These are phyloP conservation scores for Mimas tiliae DNA, from an alignment of 2,888 invertebrate genomes.

Conservation along the genomic window DNA sequence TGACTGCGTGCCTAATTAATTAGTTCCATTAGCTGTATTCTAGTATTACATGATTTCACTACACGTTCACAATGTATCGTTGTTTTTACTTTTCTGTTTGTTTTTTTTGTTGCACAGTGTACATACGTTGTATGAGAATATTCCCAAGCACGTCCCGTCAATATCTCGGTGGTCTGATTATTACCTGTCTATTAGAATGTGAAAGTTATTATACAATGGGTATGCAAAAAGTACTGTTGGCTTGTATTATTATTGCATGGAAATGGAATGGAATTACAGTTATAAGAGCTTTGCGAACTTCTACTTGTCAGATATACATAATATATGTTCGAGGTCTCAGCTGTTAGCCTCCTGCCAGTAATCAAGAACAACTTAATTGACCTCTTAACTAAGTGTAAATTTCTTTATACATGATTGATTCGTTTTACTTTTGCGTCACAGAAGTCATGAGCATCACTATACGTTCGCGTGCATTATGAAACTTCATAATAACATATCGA, in stretches of 20 bases:
- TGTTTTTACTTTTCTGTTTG: constrained; percentile 16
- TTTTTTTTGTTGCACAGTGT: constrained; percentile 3
- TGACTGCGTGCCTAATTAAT: constrained; percentile 19
- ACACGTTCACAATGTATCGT: constrained; percentile 14
- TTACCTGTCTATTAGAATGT: constrained; percentile 21
- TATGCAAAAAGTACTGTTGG: constrained; percentile 16
- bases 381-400: no score
- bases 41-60: constrained; percentile 26
- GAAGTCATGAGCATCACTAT: no score
- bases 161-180: constrained; percentile 21
- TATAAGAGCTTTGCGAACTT: constrained; percentile 5
- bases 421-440: no score
- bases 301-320: no score
- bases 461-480: no score
- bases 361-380: no score
- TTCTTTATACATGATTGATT: no score
- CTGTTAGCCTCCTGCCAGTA: no score
- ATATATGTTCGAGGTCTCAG: no score
- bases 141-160: constrained; percentile 19
- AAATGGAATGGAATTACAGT: constrained; percentile 6
- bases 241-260: neutral
- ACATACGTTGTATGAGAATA: neutral
- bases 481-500: no score
- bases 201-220: constrained; percentile 24
- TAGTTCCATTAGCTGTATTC: constrained; percentile 8